Conservation (phyloP, 2,888 invertebrate species). For the Thereva nobilitata region DNA sequence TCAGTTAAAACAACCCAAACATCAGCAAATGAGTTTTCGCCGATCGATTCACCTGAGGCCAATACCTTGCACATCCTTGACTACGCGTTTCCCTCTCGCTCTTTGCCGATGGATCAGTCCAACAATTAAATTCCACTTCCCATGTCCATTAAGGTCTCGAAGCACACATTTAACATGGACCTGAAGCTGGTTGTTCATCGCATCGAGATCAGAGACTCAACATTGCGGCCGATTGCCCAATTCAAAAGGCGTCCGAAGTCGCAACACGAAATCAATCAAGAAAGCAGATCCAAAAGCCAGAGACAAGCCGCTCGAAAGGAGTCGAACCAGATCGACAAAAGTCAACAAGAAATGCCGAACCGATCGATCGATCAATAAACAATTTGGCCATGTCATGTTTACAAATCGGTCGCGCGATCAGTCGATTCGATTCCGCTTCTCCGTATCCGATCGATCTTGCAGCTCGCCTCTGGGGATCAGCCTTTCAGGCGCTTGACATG, state of each 20-base stretch:
- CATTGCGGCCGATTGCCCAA: constrained; percentile 6
- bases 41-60: too few species aligned
- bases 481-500: not conserved
- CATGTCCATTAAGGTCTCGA: constrained; percentile 24
- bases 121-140: constrained; percentile 24
- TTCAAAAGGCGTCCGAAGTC: constrained; percentile 25
- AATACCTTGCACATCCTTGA: constrained; percentile 17
- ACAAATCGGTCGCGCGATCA: constrained; percentile 32
- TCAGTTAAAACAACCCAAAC: too few species aligned
- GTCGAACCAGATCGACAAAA: constrained; percentile 36
- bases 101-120: not conserved
- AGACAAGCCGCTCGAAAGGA: constrained; percentile 23
- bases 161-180: constrained; percentile 17
- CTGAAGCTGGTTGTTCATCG: constrained; percentile 1
- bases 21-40: too few species aligned
- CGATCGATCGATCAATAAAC: constrained; percentile 42
- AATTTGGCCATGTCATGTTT: constrained; percentile 35
- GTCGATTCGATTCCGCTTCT: constrained; percentile 13
- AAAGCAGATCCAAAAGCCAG: constrained; percentile 9
- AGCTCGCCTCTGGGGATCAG: constrained; percentile 8
- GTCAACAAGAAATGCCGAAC: constrained; percentile 43
- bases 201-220: constrained; percentile 10
- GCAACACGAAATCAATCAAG: constrained; percentile 31
- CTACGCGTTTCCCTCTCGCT: too few species aligned
- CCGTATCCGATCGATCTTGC: constrained; percentile 22